Evolutionary conservation across 1,140 invertebrate genomes (phyloP).

Genomic region (Brachionus plicatilis): DNA sequence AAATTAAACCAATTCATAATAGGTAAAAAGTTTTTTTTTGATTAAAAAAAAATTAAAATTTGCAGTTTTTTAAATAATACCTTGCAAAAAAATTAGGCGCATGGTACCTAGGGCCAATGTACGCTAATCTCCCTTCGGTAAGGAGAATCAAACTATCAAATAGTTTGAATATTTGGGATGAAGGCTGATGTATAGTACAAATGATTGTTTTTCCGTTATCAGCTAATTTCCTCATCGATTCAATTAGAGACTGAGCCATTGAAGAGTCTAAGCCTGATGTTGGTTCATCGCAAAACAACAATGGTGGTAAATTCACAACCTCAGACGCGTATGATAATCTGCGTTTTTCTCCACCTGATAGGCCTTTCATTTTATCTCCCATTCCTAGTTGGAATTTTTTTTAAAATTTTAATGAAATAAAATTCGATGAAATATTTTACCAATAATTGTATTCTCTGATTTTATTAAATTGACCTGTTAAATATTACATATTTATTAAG

Average conservation of each 20-base stretch:
- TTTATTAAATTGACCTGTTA: too few species aligned
- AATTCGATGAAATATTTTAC: neutral
- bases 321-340: slow-evolving; percentile 90
- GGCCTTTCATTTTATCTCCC: slow-evolving; percentile 76
- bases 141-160: slow-evolving; percentile 65
- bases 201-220: slow-evolving; percentile 82
- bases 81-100: slow-evolving; percentile 54
- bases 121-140: slow-evolving; percentile 65
- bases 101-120: slow-evolving; percentile 72
- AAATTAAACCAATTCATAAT: too few species aligned
- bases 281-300: slow-evolving; percentile 95
- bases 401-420: too few species aligned
- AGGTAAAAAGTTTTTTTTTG: too few species aligned
- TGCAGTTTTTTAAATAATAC: neutral
- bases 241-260: slow-evolving; percentile 84
- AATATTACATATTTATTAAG: too few species aligned
- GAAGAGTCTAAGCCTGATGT: slow-evolving; percentile 81
- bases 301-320: slow-evolving; percentile 78
- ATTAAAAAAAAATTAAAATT: too few species aligned
- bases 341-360: slow-evolving; percentile 94
- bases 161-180: slow-evolving; percentile 86
- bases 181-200: slow-evolving; percentile 93
- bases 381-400: slow-evolving; percentile 59
- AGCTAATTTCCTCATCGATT: slow-evolving; percentile 67
- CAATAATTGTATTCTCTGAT: slow-evolving; percentile 50